Evolutionary conservation across 2,113 vertebrate genomes (phyloP).

Genomic region (Onychostoma macrolepis): DNA sequence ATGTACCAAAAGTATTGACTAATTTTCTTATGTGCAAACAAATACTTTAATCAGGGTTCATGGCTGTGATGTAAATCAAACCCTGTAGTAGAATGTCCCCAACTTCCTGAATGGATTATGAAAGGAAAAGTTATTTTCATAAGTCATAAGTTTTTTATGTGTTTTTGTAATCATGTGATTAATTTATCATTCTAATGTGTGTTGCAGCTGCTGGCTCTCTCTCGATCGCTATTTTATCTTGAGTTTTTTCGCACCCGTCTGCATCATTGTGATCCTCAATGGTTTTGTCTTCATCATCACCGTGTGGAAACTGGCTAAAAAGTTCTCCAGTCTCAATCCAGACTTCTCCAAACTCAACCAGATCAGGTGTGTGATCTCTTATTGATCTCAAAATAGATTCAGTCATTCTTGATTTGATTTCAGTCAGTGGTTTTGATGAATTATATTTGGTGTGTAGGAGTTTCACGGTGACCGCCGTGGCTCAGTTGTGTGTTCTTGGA

Average conservation of each 20-base stretch:
- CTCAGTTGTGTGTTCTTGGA: conserved; percentile 86
- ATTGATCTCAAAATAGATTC: too few species aligned
- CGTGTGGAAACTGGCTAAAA: conserved; percentile 82
- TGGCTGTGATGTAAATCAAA: too few species aligned
- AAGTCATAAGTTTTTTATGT: neutral
- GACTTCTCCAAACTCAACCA: conserved; percentile 79
- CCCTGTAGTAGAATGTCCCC: too few species aligned
- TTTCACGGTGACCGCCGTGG: conserved; percentile 82
- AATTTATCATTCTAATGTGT: neutral
- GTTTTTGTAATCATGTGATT: neutral
- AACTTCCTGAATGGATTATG: neutral
- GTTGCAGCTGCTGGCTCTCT: conserved; percentile 82
- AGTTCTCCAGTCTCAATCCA: conserved; percentile 84
- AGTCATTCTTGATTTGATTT: conserved; percentile 3
- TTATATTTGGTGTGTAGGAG: conserved; percentile 66
- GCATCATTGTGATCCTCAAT: conserved; percentile 76
- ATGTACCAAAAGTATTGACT: too few species aligned
- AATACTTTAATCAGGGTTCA: too few species aligned
- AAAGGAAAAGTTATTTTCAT: neutral
- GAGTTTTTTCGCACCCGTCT: conserved; percentile 83
- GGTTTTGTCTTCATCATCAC: conserved; percentile 80
- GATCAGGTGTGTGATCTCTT: conserved; percentile 64
- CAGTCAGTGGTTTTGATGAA: neutral
- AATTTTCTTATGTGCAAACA: too few species aligned
- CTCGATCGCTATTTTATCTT: conserved; percentile 72